Conservation (phyloP, 1,140 invertebrate genomes). For the Drosophila asahinai region DNA sequence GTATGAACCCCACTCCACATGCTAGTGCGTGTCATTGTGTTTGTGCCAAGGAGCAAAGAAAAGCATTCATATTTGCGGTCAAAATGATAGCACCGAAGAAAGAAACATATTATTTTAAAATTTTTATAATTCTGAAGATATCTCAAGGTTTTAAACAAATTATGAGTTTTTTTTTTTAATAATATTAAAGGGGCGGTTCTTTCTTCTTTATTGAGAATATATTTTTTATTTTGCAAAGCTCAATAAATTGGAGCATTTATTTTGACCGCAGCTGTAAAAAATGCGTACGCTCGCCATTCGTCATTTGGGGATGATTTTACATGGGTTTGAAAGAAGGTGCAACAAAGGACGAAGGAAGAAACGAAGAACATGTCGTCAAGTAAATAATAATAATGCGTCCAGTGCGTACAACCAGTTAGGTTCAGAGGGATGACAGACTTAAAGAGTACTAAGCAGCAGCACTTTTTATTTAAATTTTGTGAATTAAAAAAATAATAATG, state of each 20-base stretch:
- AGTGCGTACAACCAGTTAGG: not conserved
- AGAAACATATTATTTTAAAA: not conserved
- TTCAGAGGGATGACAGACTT: slow-evolving; percentile 1
- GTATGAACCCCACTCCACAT: not conserved
- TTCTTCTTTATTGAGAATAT: not conserved
- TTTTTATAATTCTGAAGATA: no score
- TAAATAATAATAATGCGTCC: slow-evolving; percentile 18
- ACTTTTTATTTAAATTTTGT: not conserved
- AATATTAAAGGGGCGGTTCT: no score
- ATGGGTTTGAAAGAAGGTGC: not conserved
- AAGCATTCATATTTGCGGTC: not conserved
- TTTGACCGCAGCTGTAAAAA: slow-evolving; percentile 2
- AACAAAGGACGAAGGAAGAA: slow-evolving; percentile 6
- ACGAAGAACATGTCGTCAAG: slow-evolving; percentile 3
- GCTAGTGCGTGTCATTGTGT: not conserved
- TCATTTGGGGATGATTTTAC: slow-evolving; percentile 17
- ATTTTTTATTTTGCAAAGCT: not conserved
- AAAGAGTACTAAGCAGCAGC: no score
- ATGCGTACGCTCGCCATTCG: slow-evolving; percentile 3
- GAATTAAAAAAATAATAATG: not conserved
- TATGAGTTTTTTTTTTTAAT: no score
- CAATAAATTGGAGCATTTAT: not conserved
- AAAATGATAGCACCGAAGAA: not conserved
- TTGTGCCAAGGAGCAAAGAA: not conserved
- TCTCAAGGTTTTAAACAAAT: not conserved